Percentiles rank a stretch among this genome's conserved stretches.
Evolutionary conservation across 2,113 vertebrate genomes (phyloP).

Genomic region (Vireo altiloquus): DNA sequence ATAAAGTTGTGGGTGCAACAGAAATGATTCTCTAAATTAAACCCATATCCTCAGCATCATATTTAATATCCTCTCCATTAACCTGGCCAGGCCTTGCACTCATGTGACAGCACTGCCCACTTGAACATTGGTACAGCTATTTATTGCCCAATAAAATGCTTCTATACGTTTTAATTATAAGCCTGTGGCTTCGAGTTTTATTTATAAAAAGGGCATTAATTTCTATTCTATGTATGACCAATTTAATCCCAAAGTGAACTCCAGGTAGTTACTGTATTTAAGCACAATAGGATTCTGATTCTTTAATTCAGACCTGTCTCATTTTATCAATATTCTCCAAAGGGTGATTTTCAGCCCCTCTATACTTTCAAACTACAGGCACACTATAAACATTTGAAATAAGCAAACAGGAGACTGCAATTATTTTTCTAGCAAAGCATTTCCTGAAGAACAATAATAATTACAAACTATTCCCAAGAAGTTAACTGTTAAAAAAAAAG

Average conservation of each 20-base stretch:
- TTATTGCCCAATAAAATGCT: not conserved
- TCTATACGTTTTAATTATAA: not conserved
- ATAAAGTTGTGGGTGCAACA: slow-evolving; percentile 5
- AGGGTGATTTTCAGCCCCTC: not conserved
- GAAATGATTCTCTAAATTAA: slow-evolving; percentile 2
- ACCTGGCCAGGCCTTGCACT: not conserved
- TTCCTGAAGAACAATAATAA: not conserved
- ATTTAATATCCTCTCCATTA: not conserved
- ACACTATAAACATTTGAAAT: not conserved
- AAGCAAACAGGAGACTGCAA: not conserved
- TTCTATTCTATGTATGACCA: not conserved
- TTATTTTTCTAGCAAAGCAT: not conserved
- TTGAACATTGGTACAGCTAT: not conserved
- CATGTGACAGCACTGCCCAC: not conserved
- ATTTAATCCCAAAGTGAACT: not conserved
- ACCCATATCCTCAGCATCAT: not conserved
- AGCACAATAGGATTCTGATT: not conserved
- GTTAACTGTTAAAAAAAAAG: not conserved
- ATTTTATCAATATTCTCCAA: not conserved
- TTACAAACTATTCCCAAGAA: not conserved
- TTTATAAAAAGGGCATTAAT: not conserved
- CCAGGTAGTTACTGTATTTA: not conserved
- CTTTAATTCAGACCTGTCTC: not conserved
- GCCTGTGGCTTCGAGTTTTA: not conserved
- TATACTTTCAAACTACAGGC: not conserved